These are phyloP conservation scores for Echiichthys vipera DNA, from an alignment of 2,797 vertebrate species.

Conservation along the genomic window DNA sequence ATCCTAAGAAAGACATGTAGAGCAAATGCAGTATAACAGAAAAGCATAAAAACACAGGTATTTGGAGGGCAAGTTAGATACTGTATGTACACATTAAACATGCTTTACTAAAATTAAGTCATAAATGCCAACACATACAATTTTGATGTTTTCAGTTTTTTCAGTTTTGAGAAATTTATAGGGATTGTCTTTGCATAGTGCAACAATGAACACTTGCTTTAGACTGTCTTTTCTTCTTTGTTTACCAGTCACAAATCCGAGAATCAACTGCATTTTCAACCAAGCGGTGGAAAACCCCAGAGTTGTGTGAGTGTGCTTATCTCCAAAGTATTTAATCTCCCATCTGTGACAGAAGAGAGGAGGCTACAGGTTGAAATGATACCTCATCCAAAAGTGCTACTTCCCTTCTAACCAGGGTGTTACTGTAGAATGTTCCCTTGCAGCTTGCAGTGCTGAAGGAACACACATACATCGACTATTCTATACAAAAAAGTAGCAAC, in stretches of 20 bases:
- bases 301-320: background rate
- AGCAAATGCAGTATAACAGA: background rate
- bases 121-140: background rate
- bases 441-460: background rate
- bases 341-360: background rate
- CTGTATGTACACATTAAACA: background rate
- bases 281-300: background rate
- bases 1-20: background rate
- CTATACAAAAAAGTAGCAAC: too few species aligned
- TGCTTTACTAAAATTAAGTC: background rate
- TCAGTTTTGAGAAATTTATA: background rate
- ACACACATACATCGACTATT: too few species aligned
- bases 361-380: slow-evolving; percentile 7
- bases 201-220: background rate
- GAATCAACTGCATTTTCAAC: background rate
- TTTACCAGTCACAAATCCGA: background rate
- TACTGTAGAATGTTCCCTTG: too few species aligned
- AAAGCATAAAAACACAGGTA: background rate
- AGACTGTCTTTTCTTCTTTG: background rate
- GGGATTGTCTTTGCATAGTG: background rate
- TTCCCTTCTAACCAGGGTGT: too few species aligned
- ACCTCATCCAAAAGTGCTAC: background rate
- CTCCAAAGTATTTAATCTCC: slow-evolving; percentile 1
- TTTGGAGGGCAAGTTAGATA: background rate
- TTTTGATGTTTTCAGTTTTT: background rate